phyloP scores from a whole-genome alignment of 2,113 vertebrate genomes.

The Galemys pyrenaicus region DNA sequence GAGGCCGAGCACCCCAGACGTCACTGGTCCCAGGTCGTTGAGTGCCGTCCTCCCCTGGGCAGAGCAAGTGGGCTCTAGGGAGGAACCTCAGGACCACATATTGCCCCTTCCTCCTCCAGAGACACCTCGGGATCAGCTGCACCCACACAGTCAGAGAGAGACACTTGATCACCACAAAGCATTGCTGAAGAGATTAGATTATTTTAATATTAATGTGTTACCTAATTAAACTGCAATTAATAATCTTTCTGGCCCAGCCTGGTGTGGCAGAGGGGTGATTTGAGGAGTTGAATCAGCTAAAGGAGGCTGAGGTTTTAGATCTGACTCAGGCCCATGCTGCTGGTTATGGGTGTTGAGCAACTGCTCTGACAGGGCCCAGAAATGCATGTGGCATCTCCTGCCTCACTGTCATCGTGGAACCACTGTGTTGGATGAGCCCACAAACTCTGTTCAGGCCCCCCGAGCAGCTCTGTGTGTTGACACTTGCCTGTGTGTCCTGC shows the following conservation, averaged over 20 bases:
- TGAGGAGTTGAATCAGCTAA: neutral
- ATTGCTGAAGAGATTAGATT: conserved; percentile 76
- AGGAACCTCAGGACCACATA: too few species aligned
- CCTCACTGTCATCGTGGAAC: too few species aligned
- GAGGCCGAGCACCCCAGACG: accelerated
- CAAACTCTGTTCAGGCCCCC: neutral
- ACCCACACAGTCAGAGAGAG: conserved; percentile 62
- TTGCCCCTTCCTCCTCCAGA: conserved; percentile 31
- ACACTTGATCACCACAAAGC: conserved; percentile 69
- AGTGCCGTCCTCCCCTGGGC: neutral
- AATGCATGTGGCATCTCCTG: neutral
- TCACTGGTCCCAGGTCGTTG: neutral
- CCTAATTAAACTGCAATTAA: conserved; percentile 80
- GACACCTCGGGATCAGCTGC: conserved; percentile 58
- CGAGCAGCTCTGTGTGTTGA: neutral
- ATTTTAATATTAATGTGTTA: conserved; percentile 83
- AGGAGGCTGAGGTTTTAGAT: neutral
- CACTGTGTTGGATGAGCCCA: too few species aligned
- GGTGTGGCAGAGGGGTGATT: neutral
- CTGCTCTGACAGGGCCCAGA: neutral
- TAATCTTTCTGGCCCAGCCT: conserved; percentile 52
- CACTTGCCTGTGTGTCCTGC: neutral
- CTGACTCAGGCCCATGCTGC: accelerated
- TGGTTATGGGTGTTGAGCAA: too few species aligned
- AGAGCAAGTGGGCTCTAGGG: neutral